A percentile compares a stretch with the other conserved stretches of the same genome.
Evolutionary conservation across 2,797 vertebrate species (phyloP).

Genomic region (Acrossocheilus wenchowensis): DNA sequence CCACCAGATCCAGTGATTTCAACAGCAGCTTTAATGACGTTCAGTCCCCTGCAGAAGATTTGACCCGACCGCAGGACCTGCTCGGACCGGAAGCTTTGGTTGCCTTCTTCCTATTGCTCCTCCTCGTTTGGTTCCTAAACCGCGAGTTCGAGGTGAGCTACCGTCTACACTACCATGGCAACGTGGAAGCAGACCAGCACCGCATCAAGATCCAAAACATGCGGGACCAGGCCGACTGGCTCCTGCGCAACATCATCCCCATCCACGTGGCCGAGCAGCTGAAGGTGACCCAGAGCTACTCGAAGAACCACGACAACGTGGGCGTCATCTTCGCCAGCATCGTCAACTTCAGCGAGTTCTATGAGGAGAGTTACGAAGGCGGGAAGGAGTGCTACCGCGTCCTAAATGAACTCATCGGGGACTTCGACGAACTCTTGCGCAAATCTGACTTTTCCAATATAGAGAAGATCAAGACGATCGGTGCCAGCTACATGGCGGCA

Average conservation of each 20-base stretch:
- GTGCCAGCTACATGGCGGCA: constrained; percentile 96
- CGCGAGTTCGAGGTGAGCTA: constrained; percentile 97
- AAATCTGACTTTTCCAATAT: constrained; percentile 87
- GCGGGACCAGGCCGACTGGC: constrained; percentile 96
- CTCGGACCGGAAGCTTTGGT: constrained; percentile 85
- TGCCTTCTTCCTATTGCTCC: constrained; percentile 89
- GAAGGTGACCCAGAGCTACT: constrained; percentile 97
- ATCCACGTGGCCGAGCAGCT: constrained; percentile 96
- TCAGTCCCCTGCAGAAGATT: neutral
- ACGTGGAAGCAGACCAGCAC: constrained; percentile 93
- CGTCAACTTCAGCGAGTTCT: constrained; percentile 99
- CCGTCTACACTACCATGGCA: constrained; percentile 95
- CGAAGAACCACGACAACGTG: constrained; percentile 94
- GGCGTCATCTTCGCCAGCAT: constrained; percentile 97
- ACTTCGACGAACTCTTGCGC: constrained; percentile 94
- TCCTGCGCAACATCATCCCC: constrained; percentile 95
- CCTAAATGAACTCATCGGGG: constrained; percentile 94
- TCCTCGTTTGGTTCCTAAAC: constrained; percentile 97
- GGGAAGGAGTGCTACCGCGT: constrained; percentile 98
- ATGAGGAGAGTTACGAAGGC: constrained; percentile 96
- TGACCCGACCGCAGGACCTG: constrained; percentile 64
- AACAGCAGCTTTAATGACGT: constrained; percentile 60
- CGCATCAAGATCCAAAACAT: constrained; percentile 95
- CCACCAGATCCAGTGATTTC: constrained; percentile 64
- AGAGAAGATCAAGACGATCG: constrained; percentile 98